Evolutionary conservation across 2,888 invertebrate species (phyloP), one percentile per base, ranked within the genome.

Genomic region (Callyntrura sp.): DNA sequence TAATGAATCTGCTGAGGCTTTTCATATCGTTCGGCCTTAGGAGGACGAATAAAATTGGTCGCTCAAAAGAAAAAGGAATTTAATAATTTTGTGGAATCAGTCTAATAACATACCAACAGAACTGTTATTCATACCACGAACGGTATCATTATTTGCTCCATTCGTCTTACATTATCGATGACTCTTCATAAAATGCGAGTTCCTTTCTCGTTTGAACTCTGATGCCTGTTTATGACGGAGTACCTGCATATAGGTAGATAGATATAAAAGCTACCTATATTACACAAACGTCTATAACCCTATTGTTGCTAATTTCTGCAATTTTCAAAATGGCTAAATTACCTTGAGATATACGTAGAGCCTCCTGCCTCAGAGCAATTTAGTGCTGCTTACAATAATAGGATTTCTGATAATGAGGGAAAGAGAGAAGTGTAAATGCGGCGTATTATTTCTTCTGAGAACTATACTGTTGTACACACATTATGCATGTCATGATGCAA

Each of bases 31-130:
- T 35, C 82, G 88, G 88, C 88, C 88, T 88, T 82, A 62, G 48
- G 70, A 88, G 88, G 82, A 82, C 88, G 87, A 88, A 88, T 70
- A 17, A 88, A 88, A 82, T 76, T 87, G 87, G 20, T 35, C 68
- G 45, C 28, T 43, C 81, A 70, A 81, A 81, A 35, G 51, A 78
- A 86, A 86, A 25, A 86, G 62, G 78, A 85, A 55, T 85, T 85
- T 57, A 73, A 73, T 73, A 85, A 85, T 85, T 85, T 85, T 8
- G 35, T 35, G 0, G 20, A 62, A 70, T 70, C 55, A 55, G 14
- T 17, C n/a, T 20, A 45, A 51, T 48, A 68, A 12, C 35, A 35
- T 35, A 35, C 25, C 62, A 11, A 8, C 45, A 2, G 62, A 17
- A 62, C n/a, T 81, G 35, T 79, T 78, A 35, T 28, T 55, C 14